Percentiles rank a stretch among this genome's conserved stretches.
Conservation (phyloP, 2,888 invertebrate genomes). For the Sphaerophoria rueppellii region DNA sequence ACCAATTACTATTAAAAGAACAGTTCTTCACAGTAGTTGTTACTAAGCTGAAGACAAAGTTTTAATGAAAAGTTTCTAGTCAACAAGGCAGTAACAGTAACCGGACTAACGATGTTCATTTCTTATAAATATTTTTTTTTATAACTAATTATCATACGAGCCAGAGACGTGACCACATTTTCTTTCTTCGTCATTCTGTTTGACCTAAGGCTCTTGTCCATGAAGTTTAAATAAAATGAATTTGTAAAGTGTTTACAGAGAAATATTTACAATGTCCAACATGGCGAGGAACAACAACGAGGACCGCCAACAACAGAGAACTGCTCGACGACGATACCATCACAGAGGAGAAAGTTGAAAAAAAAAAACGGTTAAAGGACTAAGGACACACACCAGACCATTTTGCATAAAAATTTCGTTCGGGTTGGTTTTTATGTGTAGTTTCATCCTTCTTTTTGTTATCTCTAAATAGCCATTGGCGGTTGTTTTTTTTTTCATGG, state of each 20-base stretch:
- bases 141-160: conserved; percentile 68
- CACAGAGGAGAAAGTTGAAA: conserved; percentile 30
- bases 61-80: conserved; percentile 64
- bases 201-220: conserved; percentile 7
- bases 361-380: conserved; percentile 22
- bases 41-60: conserved; percentile 40
- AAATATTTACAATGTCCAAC: conserved; percentile 62
- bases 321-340: background rate
- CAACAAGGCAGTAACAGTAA: conserved; percentile 35
- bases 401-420: conserved; percentile 51
- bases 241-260: conserved; percentile 48
- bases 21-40: conserved; percentile 1
- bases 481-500: background rate
- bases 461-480: background rate
- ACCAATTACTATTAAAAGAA: background rate
- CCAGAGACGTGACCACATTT: conserved; percentile 61
- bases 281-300: background rate
- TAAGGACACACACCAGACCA: conserved; percentile 40
- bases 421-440: conserved; percentile 4
- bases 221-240: conserved; percentile 33
- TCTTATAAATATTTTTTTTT: background rate
- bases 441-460: background rate
- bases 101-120: background rate
- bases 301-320: background rate
- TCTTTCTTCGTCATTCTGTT: conserved; percentile 7